phyloP scores from a whole-genome alignment of 2,888 invertebrate genomes.

The Scaptomyza cyrtandrae region DNA sequence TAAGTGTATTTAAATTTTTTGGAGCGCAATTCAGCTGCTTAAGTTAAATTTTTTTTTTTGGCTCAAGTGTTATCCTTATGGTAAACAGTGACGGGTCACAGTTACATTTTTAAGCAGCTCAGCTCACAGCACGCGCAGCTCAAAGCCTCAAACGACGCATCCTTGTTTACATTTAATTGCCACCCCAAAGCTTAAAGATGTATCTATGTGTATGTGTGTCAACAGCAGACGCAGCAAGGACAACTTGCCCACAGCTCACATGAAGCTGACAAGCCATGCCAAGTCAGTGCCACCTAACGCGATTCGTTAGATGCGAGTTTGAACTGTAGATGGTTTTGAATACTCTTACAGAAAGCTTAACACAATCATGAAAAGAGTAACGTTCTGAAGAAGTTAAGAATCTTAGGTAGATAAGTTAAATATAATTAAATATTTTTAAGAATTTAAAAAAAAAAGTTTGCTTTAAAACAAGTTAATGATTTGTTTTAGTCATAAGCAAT shows the following conservation, averaged over 20 bases:
- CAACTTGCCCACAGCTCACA: slow-evolving; percentile 48
- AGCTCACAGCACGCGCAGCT: slow-evolving; percentile 61
- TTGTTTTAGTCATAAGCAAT: no score
- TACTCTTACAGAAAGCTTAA: slow-evolving; percentile 4
- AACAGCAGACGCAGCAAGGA: slow-evolving; percentile 6
- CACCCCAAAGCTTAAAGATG: slow-evolving; percentile 38
- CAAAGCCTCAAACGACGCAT: slow-evolving; percentile 33
- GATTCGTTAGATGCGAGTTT: slow-evolving; percentile 66
- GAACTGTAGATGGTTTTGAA: not conserved
- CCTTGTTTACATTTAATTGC: slow-evolving; percentile 56
- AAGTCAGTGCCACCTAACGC: slow-evolving; percentile 79
- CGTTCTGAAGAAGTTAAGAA: no score
- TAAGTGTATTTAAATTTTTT: not conserved
- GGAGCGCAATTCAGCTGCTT: slow-evolving; percentile 21
- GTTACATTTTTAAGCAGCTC: slow-evolving; percentile 76
- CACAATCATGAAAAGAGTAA: no score
- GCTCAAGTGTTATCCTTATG: slow-evolving; percentile 75
- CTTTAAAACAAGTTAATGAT: no score
- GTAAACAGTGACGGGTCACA: slow-evolving; percentile 65
- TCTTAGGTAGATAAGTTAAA: no score
- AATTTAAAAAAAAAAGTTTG: no score
- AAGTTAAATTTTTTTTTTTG: slow-evolving; percentile 12
- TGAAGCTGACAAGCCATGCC: slow-evolving; percentile 82
- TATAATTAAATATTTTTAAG: no score
- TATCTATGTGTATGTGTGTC: not conserved